Evolutionary conservation across 1,140 invertebrate species (phyloP), one percentile per base, ranked within the genome.

Genomic region (Trachymyrmex septentrionalis): DNA sequence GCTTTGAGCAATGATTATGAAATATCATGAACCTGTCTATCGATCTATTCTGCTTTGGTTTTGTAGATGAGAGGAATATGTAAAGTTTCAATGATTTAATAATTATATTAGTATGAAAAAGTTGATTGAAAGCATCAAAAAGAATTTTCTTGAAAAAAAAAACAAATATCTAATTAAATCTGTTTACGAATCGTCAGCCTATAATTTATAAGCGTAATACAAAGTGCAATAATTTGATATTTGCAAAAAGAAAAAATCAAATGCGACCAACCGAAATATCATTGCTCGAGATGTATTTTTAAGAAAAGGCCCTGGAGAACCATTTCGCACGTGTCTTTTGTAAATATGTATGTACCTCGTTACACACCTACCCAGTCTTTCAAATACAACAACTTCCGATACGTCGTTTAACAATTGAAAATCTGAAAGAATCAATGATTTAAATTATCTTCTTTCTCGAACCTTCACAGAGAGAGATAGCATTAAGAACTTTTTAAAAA

Each of bases 301-400:
- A 84, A 44, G 9, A 48, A 84, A 72, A 38, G 30, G 84, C 9
- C 38, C 38, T 53, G 9, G 10, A 44, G 53, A 85, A 63, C 64
- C 80, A 30, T 34, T 78, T 72, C 69, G 75, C 87, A 81, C 53
- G 63, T 67, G 63, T 89, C 30, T 85, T 69, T 90, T 93, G 92
- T 93, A 93, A 92, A 93, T 93, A 93, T 92, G 87, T 91, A 94
- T 85, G 88, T 92, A 93, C 86, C 77, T 80, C 86, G 86, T 88
- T 87, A 91, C 73, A 57, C 53, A 66, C 88, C 91, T 91, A 89
- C 89, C 92, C 90, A 89, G 93, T 94, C 92, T 94, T 94, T 94
- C 93, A 93, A 90, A 81, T 82, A 75, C 69, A 73, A 72, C 19
- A 44, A 84, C 24, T 57, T 24, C n/a, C 21, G 7, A 55, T 59